These are phyloP conservation scores for Pagetopsis macropterus DNA, from an alignment of 2,797 vertebrate genomes.

Conservation along the genomic window DNA sequence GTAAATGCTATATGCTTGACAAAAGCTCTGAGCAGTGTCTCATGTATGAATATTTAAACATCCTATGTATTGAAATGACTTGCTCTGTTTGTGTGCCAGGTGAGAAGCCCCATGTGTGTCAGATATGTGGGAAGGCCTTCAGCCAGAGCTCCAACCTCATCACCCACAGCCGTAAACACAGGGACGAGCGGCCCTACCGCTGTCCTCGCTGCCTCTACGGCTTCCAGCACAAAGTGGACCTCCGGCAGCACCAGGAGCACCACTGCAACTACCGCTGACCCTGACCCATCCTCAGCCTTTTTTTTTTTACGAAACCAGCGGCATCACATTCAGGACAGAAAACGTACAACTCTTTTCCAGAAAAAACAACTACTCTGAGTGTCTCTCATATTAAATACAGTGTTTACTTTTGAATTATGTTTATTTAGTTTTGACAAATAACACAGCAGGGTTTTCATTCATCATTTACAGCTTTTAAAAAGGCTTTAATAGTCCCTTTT, in stretches of 20 bases:
- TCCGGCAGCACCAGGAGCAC: conserved; percentile 74
- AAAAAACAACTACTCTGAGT: background rate
- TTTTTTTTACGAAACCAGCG: background rate
- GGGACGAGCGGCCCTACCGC: conserved; percentile 70
- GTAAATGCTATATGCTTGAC: no score
- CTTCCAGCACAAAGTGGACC: conserved; percentile 78
- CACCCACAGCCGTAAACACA: conserved; percentile 87
- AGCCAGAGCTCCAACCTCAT: conserved; percentile 90
- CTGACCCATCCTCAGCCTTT: background rate
- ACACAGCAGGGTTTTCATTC: background rate
- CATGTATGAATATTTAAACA: background rate
- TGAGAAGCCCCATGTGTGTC: conserved; percentile 87
- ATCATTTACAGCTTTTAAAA: background rate
- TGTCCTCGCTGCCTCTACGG: conserved; percentile 71
- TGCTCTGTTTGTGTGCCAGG: conserved; percentile 67
- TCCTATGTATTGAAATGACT: background rate
- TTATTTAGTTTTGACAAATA: background rate
- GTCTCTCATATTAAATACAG: background rate
- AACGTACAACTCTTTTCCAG: background rate
- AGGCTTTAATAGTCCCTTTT: background rate
- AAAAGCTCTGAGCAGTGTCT: background rate
- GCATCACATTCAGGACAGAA: conserved; percentile 3
- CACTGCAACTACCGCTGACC: conserved; percentile 60
- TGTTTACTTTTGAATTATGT: background rate
- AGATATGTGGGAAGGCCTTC: conserved; percentile 86